Evolutionary conservation across 2,888 invertebrate genomes (phyloP), one percentile per base, ranked within the genome.

Genomic region (Drosophila anomelani): DNA sequence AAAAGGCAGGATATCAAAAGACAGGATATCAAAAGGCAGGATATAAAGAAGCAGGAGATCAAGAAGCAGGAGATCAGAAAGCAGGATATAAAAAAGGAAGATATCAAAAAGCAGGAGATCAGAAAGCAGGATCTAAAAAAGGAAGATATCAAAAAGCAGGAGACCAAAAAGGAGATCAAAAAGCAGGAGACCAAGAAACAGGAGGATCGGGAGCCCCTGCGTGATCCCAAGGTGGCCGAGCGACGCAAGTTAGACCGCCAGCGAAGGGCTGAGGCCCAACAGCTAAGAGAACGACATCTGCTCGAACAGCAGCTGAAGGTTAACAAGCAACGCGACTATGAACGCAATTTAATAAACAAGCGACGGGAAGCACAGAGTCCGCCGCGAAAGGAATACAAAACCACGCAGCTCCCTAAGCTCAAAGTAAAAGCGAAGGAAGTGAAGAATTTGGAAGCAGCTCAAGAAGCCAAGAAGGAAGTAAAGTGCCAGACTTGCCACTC

Each of bases 261-360:
- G 32, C n/a, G 17, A 4, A 23, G n/a, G 32, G 32, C 41, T 10
- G 32, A 59, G 32, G 32, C 13, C 3, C 60, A 32, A 12, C 41
- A 23, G 20, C 10, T 13, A 4, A n/a, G 32, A 5, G 59, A 59
- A n/a, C 39, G n/a, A 6, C 39, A 13, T 6, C 23, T 61, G 10
- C 17, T 2, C 8, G 23, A 61, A 17, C 41, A 43, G 41, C 32
- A 60, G 32, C 23, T 10, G 4, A 60, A 60, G 32, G 61, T 61
- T 7, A 60, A 60, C 41, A 41, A 60, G 34, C 60, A 15, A 0
- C 60, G 32, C 5, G 60, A 61, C 17, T 13, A 59, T 13, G 60
- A 60, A 20, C 60, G 39, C 32, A 10, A 23, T 10, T 3, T 60
- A 1, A 13, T 59, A 4, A n/a, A 9, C 6, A 60, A 60, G n/a